These are phyloP conservation scores for Psilopsiagon aymara DNA, from an alignment of 2,113 vertebrate genomes.

Conservation along the genomic window DNA sequence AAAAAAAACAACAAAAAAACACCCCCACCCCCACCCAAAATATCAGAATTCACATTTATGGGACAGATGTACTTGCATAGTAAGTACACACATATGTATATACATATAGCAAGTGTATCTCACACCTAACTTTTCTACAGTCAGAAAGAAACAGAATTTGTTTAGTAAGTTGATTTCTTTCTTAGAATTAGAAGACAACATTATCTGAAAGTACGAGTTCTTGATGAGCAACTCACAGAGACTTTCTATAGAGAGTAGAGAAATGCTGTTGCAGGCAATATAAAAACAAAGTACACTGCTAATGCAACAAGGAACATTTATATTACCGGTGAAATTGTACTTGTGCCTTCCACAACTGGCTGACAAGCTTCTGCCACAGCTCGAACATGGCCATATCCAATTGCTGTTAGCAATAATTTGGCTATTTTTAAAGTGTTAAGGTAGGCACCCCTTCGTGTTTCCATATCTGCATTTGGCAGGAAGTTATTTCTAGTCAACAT, in stretches of 20 bases:
- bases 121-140: background rate
- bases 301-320: background rate
- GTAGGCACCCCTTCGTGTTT: constrained; percentile 96
- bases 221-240: background rate
- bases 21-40: too few relatives aligned
- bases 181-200: background rate
- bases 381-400: constrained; percentile 96
- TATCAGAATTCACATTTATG: background rate
- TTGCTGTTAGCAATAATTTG: constrained; percentile 95
- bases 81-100: background rate
- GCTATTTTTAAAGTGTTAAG: constrained; percentile 98
- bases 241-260: background rate
- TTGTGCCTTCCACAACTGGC: constrained; percentile 90
- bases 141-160: background rate
- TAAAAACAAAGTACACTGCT: background rate
- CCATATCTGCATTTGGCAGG: constrained; percentile 97
- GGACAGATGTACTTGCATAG: background rate
- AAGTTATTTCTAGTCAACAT: constrained; percentile 99
- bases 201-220: background rate
- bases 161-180: background rate
- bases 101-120: background rate
- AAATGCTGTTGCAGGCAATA: background rate
- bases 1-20: background rate
- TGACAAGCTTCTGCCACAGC: constrained; percentile 97
- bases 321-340: constrained; percentile 91